phyloP scores from a whole-genome alignment of 2,888 invertebrate genomes.

The Agrypnus murinus region DNA sequence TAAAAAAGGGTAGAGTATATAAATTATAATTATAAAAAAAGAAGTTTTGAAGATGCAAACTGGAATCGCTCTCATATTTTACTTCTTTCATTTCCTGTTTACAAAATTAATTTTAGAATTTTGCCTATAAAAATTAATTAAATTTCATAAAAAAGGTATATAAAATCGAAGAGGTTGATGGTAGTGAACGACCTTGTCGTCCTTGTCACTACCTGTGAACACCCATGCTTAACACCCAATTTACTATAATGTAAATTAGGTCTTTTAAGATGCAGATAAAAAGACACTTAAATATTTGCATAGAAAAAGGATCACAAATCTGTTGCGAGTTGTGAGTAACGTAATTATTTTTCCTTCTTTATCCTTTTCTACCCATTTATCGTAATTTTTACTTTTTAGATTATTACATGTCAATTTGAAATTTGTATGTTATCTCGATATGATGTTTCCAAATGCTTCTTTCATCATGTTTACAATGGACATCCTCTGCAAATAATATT shows the following conservation, averaged over 20 bases:
- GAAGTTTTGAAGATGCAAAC: background rate
- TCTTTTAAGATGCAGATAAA: slow-evolving; percentile 11
- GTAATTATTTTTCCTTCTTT: background rate
- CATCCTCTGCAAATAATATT: no score
- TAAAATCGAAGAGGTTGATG: slow-evolving; percentile 2
- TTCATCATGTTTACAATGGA: no score
- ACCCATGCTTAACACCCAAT: slow-evolving; percentile 13
- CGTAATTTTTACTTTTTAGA: background rate
- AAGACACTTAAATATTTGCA: slow-evolving; percentile 2
- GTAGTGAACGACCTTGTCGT: slow-evolving; percentile 12
- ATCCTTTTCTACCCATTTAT: background rate
- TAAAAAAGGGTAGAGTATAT: background rate
- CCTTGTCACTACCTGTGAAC: slow-evolving; percentile 20
- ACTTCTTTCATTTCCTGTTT: background rate
- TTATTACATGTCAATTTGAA: background rate
- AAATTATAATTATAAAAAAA: background rate
- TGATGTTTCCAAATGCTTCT: no score
- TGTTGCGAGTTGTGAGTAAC: background rate
- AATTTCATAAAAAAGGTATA: background rate
- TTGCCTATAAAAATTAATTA: slow-evolving; percentile 15
- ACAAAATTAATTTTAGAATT: background rate
- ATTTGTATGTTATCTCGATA: background rate
- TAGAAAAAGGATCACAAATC: slow-evolving; percentile 3
- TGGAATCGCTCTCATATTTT: background rate
- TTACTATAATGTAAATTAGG: slow-evolving; percentile 18